Conservation (phyloP, 2,797 vertebrate genomes). For the Crenichthys baileyi region DNA sequence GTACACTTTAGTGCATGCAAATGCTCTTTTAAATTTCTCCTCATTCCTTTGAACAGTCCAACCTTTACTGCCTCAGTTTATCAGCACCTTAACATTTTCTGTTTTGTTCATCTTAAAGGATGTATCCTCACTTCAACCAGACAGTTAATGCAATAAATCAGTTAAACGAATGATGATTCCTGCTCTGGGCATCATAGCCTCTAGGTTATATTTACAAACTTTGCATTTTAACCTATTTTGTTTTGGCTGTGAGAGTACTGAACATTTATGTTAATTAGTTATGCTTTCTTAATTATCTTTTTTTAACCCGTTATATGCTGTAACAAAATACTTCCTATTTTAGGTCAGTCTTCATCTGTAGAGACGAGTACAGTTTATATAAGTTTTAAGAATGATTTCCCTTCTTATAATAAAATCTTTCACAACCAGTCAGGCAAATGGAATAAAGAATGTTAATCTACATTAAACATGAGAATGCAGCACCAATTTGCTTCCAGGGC, state of each 20-base stretch:
- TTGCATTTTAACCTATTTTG: not conserved
- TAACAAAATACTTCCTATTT: not conserved
- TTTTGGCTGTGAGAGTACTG: not conserved
- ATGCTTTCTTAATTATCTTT: not conserved
- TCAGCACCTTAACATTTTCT: not conserved
- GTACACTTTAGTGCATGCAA: not conserved
- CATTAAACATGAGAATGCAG: not conserved
- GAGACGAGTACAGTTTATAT: not conserved
- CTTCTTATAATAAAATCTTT: not conserved
- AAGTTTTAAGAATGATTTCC: not conserved
- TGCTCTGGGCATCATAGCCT: not conserved
- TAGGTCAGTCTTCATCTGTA: not conserved
- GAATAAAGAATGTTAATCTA: not conserved
- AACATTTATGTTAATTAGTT: not conserved
- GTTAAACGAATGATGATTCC: not conserved
- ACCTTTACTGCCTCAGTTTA: not conserved
- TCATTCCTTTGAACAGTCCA: not conserved
- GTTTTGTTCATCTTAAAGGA: not conserved
- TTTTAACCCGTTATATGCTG: no score
- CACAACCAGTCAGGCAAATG: not conserved
- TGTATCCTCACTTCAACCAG: not conserved
- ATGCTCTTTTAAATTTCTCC: not conserved
- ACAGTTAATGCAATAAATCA: not conserved
- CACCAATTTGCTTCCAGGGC: not conserved
- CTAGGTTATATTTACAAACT: not conserved